phyloP scores from a whole-genome alignment of 2,888 invertebrate species.

The Gymnoscelis rufifasciata region DNA sequence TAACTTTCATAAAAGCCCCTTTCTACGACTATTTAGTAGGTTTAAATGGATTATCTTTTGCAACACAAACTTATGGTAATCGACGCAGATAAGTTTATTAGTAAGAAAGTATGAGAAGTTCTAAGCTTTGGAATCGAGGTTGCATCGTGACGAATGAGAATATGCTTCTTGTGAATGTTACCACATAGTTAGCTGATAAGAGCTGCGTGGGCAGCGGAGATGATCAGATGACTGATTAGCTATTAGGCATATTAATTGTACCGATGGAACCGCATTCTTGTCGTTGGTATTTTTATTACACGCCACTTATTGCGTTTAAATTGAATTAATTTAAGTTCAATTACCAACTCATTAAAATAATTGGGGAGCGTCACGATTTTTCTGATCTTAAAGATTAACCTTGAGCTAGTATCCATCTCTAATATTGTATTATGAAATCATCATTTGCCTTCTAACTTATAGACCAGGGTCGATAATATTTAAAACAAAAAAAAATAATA shows the following conservation, averaged over 20 bases:
- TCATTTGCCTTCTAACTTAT: too few relatives aligned
- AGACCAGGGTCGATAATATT: too few relatives aligned
- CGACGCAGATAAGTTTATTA: too few relatives aligned
- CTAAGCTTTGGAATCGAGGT: too few relatives aligned
- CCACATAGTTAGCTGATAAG: conserved; percentile 29
- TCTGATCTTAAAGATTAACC: not conserved
- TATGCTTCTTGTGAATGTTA: conserved; percentile 6
- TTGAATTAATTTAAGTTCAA: conserved; percentile 19
- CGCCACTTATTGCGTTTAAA: conserved; percentile 24
- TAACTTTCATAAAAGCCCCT: too few relatives aligned
- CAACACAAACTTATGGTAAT: too few relatives aligned
- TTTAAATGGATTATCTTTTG: too few relatives aligned
- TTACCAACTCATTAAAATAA: conserved; percentile 7
- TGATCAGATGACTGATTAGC: conserved; percentile 72
- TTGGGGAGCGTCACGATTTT: not conserved
- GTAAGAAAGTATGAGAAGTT: too few relatives aligned
- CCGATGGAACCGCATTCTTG: conserved; percentile 52
- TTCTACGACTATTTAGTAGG: too few relatives aligned
- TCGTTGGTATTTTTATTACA: conserved; percentile 49
- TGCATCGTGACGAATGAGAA: not conserved
- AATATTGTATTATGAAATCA: not conserved
- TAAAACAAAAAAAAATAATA: too few relatives aligned
- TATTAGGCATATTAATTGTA: conserved; percentile 70
- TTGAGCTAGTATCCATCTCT: not conserved
- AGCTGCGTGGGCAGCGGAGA: conserved; percentile 66